Evolutionary conservation across 2,797 vertebrate genomes (phyloP).

Genomic region (Enteromius viviparus): DNA sequence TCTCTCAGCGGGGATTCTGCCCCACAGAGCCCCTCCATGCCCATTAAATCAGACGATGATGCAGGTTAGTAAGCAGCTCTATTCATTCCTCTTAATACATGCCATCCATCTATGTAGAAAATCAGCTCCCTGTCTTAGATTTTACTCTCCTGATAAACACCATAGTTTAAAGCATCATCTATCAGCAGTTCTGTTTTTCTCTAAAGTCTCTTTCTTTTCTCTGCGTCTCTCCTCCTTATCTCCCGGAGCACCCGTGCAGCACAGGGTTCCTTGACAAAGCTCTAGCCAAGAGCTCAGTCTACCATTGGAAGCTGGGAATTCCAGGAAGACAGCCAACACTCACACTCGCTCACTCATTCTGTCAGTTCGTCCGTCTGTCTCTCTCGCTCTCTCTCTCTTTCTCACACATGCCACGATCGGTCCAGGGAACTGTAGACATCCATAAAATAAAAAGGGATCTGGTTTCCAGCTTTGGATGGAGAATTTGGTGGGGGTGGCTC

Average conservation of each 20-base stretch:
- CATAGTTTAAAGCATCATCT: slow-evolving; percentile 9
- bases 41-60: slow-evolving; percentile 93
- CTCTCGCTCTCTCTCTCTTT: slow-evolving; percentile 22
- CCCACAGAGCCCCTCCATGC: slow-evolving; percentile 93
- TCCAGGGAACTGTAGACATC: slow-evolving; percentile 58
- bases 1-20: slow-evolving; percentile 96
- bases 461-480: slow-evolving; percentile 59
- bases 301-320: slow-evolving; percentile 68
- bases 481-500: slow-evolving; percentile 47
- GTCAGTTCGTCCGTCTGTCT: slow-evolving; percentile 37
- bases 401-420: slow-evolving; percentile 31
- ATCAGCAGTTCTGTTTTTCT: slow-evolving; percentile 11
- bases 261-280: slow-evolving; percentile 66
- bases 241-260: slow-evolving; percentile 61
- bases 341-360: slow-evolving; percentile 58
- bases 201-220: slow-evolving; percentile 19
- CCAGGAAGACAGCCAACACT: slow-evolving; percentile 64
- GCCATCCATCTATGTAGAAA: background rate
- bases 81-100: background rate
- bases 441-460: slow-evolving; percentile 62
- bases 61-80: slow-evolving; percentile 73
- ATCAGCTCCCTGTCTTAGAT: background rate
- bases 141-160: background rate
- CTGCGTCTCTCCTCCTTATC: slow-evolving; percentile 53
- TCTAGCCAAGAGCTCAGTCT: slow-evolving; percentile 76